Evolutionary conservation across 2,888 invertebrate genomes (phyloP).

Genomic region (Troglohyphantes excavatus): DNA sequence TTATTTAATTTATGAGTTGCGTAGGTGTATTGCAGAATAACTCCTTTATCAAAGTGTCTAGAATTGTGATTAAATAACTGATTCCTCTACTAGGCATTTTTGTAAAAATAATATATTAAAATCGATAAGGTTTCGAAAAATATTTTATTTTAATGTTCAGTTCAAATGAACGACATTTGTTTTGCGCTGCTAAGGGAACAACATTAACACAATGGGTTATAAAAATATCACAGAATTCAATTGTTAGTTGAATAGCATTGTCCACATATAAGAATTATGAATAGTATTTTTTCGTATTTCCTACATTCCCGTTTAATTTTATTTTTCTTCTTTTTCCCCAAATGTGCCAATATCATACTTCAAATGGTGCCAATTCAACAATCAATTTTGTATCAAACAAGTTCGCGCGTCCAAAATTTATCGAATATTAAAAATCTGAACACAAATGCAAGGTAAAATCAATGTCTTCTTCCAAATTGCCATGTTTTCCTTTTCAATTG

Average conservation of each 20-base stretch:
- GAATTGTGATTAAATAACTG: too few relatives aligned
- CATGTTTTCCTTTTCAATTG: not conserved
- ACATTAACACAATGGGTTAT: too few relatives aligned
- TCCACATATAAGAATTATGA: not conserved
- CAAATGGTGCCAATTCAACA: slow-evolving; percentile 25
- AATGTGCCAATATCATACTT: slow-evolving; percentile 25
- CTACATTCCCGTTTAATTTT: not conserved
- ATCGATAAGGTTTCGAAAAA: too few relatives aligned
- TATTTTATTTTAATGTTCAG: too few relatives aligned
- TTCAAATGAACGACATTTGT: too few relatives aligned
- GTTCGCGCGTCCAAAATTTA: slow-evolving; percentile 1
- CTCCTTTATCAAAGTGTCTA: too few relatives aligned
- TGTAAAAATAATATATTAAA: too few relatives aligned
- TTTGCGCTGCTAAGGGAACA: too few relatives aligned
- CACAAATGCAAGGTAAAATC: not conserved
- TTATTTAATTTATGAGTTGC: too few relatives aligned
- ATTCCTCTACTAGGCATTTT: too few relatives aligned
- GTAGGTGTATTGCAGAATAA: too few relatives aligned
- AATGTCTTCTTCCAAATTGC: not conserved
- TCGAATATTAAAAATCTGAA: not conserved
- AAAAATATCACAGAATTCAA: not conserved
- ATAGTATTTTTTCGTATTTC: not conserved
- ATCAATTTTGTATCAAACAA: not conserved
- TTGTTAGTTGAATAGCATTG: not conserved
- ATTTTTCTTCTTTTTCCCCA: not conserved